Percentiles rank a stretch among this genome's conserved stretches.
Evolutionary conservation across 2,113 vertebrate species (phyloP).

Genomic region (Eupsittula cactorum): DNA sequence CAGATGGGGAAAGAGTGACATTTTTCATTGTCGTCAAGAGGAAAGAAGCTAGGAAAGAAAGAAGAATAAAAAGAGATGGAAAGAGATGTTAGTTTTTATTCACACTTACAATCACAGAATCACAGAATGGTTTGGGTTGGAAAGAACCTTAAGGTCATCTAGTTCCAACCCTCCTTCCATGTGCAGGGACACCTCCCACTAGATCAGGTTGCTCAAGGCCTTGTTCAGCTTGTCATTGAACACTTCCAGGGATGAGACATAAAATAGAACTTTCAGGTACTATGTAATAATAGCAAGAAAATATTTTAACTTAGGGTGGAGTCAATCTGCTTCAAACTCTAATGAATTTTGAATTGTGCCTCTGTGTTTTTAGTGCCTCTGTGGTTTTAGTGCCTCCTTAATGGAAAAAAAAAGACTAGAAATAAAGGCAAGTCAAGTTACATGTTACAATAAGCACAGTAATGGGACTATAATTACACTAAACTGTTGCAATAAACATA

Average conservation of each 20-base stretch:
- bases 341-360: not conserved
- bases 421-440: not conserved
- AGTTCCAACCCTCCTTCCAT: not conserved
- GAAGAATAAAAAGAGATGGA: not conserved
- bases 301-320: not conserved
- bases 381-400: not conserved
- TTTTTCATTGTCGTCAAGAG: not conserved
- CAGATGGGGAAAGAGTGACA: not conserved
- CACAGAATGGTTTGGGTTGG: not conserved
- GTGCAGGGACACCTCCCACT: not conserved
- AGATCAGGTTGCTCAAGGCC: not conserved
- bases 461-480: not conserved
- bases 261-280: not conserved
- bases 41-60: not conserved
- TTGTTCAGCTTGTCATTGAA: not conserved
- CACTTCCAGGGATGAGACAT: not conserved
- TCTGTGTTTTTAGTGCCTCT: not conserved
- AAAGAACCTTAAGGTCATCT: not conserved
- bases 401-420: not conserved
- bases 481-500: constrained; percentile 9
- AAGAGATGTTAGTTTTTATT: not conserved
- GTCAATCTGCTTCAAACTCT: not conserved
- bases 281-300: not conserved
- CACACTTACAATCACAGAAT: not conserved
- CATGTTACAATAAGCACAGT: not conserved